A percentile compares a stretch with the other conserved stretches of the same genome.
These are phyloP conservation scores for Eriosoma lanigerum DNA, from an alignment of 1,140 invertebrate genomes.

Conservation along the genomic window DNA sequence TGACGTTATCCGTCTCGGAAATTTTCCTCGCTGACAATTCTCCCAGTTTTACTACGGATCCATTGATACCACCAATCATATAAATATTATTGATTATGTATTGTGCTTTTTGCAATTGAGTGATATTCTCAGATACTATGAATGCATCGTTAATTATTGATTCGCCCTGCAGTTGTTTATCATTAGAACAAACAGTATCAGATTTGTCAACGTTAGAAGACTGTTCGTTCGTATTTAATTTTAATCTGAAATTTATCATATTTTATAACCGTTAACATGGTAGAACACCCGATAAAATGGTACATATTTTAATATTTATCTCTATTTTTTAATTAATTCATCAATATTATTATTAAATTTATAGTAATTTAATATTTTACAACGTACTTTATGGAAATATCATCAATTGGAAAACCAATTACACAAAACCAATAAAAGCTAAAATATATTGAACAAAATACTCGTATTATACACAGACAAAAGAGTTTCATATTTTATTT, in stretches of 20 bases:
- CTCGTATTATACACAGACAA: background rate
- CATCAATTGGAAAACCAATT: background rate
- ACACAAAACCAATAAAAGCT: background rate
- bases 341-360: too few relatives aligned
- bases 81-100: background rate
- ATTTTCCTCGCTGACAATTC: background rate
- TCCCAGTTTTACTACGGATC: background rate
- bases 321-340: too few relatives aligned
- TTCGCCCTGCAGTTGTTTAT: background rate
- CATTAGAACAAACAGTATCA: background rate
- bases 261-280: background rate
- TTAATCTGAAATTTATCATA: background rate
- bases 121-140: background rate
- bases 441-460: background rate
- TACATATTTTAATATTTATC: too few relatives aligned
- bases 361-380: too few relatives aligned
- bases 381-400: background rate
- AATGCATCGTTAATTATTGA: background rate
- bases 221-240: background rate
- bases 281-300: too few relatives aligned
- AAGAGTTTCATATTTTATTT: background rate
- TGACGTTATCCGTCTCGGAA: background rate
- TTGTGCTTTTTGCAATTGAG: background rate
- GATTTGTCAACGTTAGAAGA: background rate
- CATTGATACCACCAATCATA: background rate